phyloP scores from a whole-genome alignment of 2,113 vertebrate genomes.

The Centropus unirufus region DNA sequence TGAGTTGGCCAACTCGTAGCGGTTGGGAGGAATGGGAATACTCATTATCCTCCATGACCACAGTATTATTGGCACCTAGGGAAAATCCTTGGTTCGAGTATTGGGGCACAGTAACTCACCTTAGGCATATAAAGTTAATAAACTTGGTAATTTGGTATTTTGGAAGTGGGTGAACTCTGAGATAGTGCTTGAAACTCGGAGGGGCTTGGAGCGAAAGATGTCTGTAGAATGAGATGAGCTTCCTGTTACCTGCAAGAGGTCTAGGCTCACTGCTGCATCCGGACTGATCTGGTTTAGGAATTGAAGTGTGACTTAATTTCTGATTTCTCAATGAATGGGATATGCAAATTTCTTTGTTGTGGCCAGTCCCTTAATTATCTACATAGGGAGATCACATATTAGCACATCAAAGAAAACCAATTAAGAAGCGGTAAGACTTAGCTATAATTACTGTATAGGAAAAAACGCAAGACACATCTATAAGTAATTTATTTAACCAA shows the following conservation, averaged over 20 bases:
- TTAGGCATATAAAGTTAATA: neutral
- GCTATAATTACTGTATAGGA: neutral
- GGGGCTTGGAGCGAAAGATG: neutral
- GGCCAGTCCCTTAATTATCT: neutral
- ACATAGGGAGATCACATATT: neutral
- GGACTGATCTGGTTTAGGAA: neutral
- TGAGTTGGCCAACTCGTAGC: neutral
- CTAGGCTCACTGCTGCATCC: neutral
- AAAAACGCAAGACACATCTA: neutral
- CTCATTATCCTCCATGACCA: neutral
- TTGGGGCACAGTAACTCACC: neutral
- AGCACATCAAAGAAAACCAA: neutral
- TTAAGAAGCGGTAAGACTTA: slow-evolving; percentile 6
- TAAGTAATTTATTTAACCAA: neutral
- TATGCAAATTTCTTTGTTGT: neutral
- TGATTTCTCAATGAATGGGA: neutral
- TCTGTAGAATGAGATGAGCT: neutral
- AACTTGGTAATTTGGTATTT: neutral
- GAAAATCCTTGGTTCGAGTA: neutral
- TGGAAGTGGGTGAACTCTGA: neutral
- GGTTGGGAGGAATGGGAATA: neutral
- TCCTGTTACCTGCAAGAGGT: neutral
- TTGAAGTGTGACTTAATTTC: neutral
- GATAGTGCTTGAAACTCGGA: neutral
- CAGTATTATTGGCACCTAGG: neutral